Evolutionary conservation across 2,888 invertebrate species (phyloP).

Genomic region (Thera britannica): DNA sequence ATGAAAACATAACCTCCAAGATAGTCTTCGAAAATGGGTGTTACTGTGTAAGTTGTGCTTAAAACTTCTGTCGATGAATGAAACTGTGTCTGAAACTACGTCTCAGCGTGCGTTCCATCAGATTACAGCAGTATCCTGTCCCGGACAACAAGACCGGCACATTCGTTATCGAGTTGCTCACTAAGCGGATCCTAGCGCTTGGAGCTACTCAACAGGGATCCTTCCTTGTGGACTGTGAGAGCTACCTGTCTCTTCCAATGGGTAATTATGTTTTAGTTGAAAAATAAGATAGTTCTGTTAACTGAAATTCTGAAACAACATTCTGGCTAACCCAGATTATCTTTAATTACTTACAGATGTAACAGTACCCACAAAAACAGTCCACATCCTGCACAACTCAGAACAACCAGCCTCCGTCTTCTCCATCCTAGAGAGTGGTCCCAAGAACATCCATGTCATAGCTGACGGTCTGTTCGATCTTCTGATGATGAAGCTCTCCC

Average conservation of each 20-base stretch:
- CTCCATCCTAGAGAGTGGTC: slow-evolving; percentile 94
- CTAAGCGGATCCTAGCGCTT: slow-evolving; percentile 92
- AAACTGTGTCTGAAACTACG: not conserved
- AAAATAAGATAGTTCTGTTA: too few relatives aligned
- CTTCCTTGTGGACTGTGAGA: slow-evolving; percentile 97
- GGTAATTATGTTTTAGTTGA: slow-evolving; percentile 60
- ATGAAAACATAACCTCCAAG: slow-evolving; percentile 30
- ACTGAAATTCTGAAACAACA: too few relatives aligned
- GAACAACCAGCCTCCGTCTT: slow-evolving; percentile 98
- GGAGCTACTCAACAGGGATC: slow-evolving; percentile 95
- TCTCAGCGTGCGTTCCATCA: slow-evolving; percentile 52
- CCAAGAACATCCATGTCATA: slow-evolving; percentile 93
- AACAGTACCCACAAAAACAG: slow-evolving; percentile 90
- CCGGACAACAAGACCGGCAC: slow-evolving; percentile 96
- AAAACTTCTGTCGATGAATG: slow-evolving; percentile 2
- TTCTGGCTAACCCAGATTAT: not conserved
- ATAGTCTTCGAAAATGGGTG: slow-evolving; percentile 79
- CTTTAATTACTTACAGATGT: slow-evolving; percentile 33
- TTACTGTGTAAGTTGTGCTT: slow-evolving; percentile 84
- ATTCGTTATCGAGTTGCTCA: slow-evolving; percentile 93
- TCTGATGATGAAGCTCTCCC: slow-evolving; percentile 94
- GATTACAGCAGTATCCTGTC: slow-evolving; percentile 94
- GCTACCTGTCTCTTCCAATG: slow-evolving; percentile 92
- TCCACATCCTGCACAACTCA: slow-evolving; percentile 97
- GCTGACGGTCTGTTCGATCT: slow-evolving; percentile 96